Evolutionary conservation across 2,113 vertebrate species (phyloP), one percentile per base, ranked within the genome.

Genomic region (Xiphophorus maculatus): DNA sequence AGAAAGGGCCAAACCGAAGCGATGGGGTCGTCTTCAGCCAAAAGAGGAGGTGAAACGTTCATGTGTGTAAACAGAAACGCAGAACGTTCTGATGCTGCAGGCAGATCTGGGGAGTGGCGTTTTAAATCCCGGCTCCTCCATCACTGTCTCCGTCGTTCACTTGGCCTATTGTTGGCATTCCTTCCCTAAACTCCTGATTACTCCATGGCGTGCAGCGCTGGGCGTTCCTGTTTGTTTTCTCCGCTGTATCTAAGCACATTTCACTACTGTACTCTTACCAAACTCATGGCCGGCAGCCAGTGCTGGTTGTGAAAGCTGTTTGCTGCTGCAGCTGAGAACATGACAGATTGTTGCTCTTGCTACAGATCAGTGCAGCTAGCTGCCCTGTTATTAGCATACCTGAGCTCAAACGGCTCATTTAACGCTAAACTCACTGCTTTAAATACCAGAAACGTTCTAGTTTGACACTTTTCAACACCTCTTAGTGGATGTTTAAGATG

Each of bases 201-300:
- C 89, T 89, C 77, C 90, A 86, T 85, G 84, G 68, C 86, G 92
- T 87, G 74, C 86, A 85, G 82, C 48, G 69, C 79, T 82, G 90
- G 91, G 90, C 71, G 87, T 93, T 89, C 81, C 88, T 92, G 90
- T 93, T 93, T 94, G 90, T 93, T 88, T 90, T 89, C 84, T 83
- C 82, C 15, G 76, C 90, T 77, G 92, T 93, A 89, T 93, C 92
- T 76, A 93, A 82, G 93, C 83, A 82, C 76, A 84, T 79, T 82
- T 87, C 80, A 69, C 82, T 84, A 77, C 79, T 85, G 76, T 76
- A 65, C 85, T 44, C 65, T 89, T 82, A 77, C 78, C 71, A 83
- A 83, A 80, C 35, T 72, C 86, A 69, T 77, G 82, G 81, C 77
- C 28, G n/a, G 60, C 40, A 80, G 76, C 85, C 87, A 77, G 64